A percentile compares a stretch with the other conserved stretches of the same genome.
phyloP scores from a whole-genome alignment of 2,113 vertebrate genomes.

The Sylvilagus bachmani region DNA sequence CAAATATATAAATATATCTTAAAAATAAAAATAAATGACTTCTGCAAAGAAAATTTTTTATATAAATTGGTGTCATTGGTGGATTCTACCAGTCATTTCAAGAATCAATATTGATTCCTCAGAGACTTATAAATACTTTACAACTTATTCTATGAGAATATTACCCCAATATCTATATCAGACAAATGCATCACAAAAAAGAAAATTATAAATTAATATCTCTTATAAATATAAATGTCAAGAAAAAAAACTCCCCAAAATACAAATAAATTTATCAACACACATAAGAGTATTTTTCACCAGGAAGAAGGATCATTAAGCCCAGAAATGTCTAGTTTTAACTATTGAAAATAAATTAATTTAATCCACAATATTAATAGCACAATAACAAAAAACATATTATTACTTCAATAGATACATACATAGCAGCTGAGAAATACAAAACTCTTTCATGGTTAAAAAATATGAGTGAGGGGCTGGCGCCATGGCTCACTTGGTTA shows the following conservation, averaged over 20 bases:
- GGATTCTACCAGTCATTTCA: background rate
- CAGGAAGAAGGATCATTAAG: background rate
- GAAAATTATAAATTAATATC: too few species aligned
- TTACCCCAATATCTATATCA: background rate
- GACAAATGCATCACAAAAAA: background rate
- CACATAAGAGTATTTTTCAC: background rate
- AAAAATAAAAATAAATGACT: too few species aligned
- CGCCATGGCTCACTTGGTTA: too few species aligned
- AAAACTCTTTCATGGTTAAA: background rate
- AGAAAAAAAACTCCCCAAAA: background rate
- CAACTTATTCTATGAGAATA: background rate
- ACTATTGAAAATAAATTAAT: slow-evolving; percentile 11
- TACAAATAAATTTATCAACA: background rate
- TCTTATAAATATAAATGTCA: too few species aligned
- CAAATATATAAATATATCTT: too few species aligned
- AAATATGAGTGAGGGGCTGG: too few species aligned
- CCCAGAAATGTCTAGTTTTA: background rate
- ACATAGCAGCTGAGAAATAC: background rate
- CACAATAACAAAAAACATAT: background rate
- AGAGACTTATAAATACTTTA: background rate
- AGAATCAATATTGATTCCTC: background rate
- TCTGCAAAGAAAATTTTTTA: background rate
- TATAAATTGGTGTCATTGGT: background rate
- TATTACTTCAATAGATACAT: background rate
- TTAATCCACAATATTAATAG: background rate